Evolutionary conservation across 2,888 invertebrate species (phyloP).

Genomic region (Tetragnatha montana): DNA sequence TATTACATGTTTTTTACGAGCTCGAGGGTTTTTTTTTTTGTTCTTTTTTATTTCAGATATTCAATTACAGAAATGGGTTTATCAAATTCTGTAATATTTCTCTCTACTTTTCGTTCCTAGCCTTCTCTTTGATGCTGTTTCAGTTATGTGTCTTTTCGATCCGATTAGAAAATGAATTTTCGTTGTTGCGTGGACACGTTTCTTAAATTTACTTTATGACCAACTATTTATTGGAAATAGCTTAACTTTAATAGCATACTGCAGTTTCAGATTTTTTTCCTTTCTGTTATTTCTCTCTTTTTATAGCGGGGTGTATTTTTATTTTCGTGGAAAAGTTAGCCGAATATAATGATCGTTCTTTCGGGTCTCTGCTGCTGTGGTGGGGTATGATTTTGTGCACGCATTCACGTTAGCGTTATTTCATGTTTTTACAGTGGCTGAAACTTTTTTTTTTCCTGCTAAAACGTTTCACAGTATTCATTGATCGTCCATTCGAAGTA

Average conservation of each 20-base stretch:
- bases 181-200: conserved; percentile 47
- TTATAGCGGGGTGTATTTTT: neutral
- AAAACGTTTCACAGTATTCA: neutral
- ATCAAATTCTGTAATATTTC: conserved; percentile 67
- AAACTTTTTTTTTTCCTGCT: neutral
- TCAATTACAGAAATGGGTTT: conserved; percentile 70
- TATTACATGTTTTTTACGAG: conserved; percentile 67
- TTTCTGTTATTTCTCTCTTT: neutral
- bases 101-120: conserved; percentile 33
- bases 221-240: conserved; percentile 58
- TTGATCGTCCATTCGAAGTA: neutral
- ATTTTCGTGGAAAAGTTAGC: neutral
- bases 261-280: conserved; percentile 4
- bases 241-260: conserved; percentile 54
- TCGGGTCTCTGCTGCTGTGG: neutral
- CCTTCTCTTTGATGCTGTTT: conserved; percentile 6
- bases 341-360: neutral
- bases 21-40: conserved; percentile 32
- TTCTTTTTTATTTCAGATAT: conserved; percentile 61
- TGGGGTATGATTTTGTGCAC: neutral
- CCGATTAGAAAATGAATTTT: conserved; percentile 66
- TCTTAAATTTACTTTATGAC: conserved; percentile 67
- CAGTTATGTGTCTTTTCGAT: conserved; percentile 50
- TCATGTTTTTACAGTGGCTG: neutral
- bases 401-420: neutral